Conservation (phyloP, 2,888 invertebrate species). For the Danaus chrysippus region DNA sequence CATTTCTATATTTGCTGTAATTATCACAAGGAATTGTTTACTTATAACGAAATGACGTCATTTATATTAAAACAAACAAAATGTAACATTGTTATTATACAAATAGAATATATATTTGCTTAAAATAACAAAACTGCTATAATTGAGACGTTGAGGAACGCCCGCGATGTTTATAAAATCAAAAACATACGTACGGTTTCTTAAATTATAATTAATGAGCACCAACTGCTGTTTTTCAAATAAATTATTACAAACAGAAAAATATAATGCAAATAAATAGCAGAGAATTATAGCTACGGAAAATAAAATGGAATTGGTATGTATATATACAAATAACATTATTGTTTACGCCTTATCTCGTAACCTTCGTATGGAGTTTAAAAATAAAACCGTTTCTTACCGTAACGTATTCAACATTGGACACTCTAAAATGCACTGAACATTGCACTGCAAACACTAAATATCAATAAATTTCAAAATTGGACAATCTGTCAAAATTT, state of each 20-base stretch:
- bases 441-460: constrained; percentile 15
- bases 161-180: constrained; percentile 3
- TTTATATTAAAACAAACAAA: too few species aligned
- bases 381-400: constrained; percentile 10
- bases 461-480: constrained; percentile 14
- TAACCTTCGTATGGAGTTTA: constrained; percentile 21
- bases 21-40: too few species aligned
- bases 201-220: constrained; percentile 5
- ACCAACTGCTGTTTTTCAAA: constrained; percentile 10
- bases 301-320: constrained; percentile 19
- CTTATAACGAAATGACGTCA: too few species aligned
- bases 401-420: background rate
- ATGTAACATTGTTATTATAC: too few species aligned
- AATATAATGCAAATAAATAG: constrained; percentile 12
- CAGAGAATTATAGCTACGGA: constrained; percentile 14
- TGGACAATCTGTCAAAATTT: constrained; percentile 10
- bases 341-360: constrained; percentile 32
- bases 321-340: background rate
- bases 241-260: constrained; percentile 21
- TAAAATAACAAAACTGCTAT: constrained; percentile 2
- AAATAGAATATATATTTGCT: too few species aligned
- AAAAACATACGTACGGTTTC: constrained; percentile 11
- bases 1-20: too few species aligned
- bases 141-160: constrained; percentile 9
- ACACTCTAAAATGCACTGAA: constrained; percentile 16